Evolutionary conservation across 2,797 vertebrate genomes (phyloP), one percentile per base, ranked within the genome.

Genomic region (Pseudochromis fuscus): DNA sequence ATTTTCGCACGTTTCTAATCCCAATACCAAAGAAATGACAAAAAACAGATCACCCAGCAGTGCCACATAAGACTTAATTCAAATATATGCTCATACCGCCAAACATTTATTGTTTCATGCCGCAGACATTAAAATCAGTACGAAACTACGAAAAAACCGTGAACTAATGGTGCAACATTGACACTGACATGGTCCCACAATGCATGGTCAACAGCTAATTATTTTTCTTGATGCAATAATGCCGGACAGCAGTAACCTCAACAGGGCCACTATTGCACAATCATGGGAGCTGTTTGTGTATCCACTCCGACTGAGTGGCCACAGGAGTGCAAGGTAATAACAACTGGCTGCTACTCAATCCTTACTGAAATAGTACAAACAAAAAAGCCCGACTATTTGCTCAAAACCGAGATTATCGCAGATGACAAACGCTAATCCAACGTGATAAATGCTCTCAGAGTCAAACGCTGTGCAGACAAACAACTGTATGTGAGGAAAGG

Each of bases 201-300:
- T 58, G 56, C 58, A 46, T 18, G 28, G 25, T 25, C 37, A 55
- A 25, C 44, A 16, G 23, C 21, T 76, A 27, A 35, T 52, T 63
- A 37, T 23, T 67, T 67, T 45, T 57, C 40, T 71, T 61, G 11
- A 53, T 85, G 77, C 75, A 87, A 66, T 45, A 70, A 71, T 52
- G 46, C 35, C 23, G 11, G 70, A 49, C 60, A 75, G 69, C 50
- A 78, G 68, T 67, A 71, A 83, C 79, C 83, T 66, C 57, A 79
- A 77, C 61, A 74, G 49, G 67, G 45, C 30, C 42, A 46, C 25
- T 64, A n/a, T 89, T 91, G 88, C 90, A 85, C 88, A 92, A 92
- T 84, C 85, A 68, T 23, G 57, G 19, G 11, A 83, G 57, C 56
- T 79, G 77, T 88, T 86, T 87, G 74, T 81, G 73, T 71, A 67